Percentiles rank a stretch among this genome's conserved stretches.
Conservation (phyloP, 1,140 invertebrate genomes). For the Neodiprion virginianus region DNA sequence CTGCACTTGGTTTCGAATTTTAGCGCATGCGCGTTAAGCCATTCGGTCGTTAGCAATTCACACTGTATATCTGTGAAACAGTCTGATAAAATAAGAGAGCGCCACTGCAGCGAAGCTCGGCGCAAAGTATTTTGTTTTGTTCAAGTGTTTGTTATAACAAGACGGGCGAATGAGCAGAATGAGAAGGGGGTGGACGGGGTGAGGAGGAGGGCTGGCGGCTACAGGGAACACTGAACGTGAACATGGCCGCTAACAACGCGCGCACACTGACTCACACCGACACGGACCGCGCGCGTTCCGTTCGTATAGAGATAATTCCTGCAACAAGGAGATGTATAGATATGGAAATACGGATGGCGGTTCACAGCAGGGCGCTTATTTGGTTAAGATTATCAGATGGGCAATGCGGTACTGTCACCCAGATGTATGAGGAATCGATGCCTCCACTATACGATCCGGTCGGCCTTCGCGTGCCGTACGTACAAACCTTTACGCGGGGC, state of each 20-base stretch:
- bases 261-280: neutral
- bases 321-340: slow-evolving; percentile 14
- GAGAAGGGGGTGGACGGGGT: neutral
- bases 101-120: neutral
- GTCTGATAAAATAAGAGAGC: too few species aligned
- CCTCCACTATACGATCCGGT: neutral
- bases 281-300: neutral
- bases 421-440: slow-evolving; percentile 12
- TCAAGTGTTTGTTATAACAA: neutral
- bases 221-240: slow-evolving; percentile 7
- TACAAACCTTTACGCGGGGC: too few species aligned
- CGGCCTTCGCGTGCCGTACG: too few species aligned
- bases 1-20: too few species aligned
- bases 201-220: neutral
- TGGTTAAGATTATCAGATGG: slow-evolving; percentile 12
- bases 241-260: slow-evolving; percentile 9
- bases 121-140: neutral
- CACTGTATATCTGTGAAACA: too few species aligned
- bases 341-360: slow-evolving; percentile 13
- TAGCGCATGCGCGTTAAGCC: too few species aligned
- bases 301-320: slow-evolving; percentile 15
- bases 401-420: slow-evolving; percentile 10
- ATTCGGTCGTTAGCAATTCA: too few species aligned
- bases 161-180: neutral
- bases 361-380: slow-evolving; percentile 12